These are phyloP conservation scores for Mixornis gularis DNA, from an alignment of 2,113 vertebrate species.

Conservation along the genomic window DNA sequence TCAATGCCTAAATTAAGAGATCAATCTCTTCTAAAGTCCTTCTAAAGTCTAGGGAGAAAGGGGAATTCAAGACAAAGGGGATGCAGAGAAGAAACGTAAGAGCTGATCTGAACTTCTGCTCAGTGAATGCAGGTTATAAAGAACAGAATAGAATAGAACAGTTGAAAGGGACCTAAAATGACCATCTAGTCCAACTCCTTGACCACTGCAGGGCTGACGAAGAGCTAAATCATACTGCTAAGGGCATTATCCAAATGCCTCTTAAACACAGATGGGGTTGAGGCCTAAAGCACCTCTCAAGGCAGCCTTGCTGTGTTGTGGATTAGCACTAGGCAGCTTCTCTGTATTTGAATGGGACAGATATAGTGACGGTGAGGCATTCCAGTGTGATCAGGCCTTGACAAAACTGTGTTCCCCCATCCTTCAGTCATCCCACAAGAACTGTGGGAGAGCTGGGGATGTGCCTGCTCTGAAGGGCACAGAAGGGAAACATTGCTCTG, in stretches of 20 bases:
- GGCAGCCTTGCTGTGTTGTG: background rate
- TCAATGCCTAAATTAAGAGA: background rate
- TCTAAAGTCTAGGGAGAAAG: background rate
- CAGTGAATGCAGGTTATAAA: background rate
- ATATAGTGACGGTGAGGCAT: background rate
- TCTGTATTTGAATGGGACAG: background rate
- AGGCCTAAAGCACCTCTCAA: fast-evolving
- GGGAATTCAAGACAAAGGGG: background rate
- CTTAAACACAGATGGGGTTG: background rate
- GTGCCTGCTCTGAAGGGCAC: background rate
- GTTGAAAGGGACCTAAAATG: background rate
- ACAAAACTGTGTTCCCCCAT: background rate
- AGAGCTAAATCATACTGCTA: background rate
- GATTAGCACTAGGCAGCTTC: background rate
- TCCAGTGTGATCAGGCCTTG: background rate
- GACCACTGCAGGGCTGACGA: background rate
- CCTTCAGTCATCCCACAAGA: background rate
- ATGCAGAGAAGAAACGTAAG: background rate
- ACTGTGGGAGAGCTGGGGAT: background rate
- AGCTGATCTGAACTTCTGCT: background rate
- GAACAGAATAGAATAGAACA: background rate
- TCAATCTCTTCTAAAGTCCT: background rate
- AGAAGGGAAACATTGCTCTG: too few relatives aligned
- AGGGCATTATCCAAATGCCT: background rate
- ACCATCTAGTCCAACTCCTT: background rate